Evolutionary conservation across 2,888 invertebrate species (phyloP).

Genomic region (Zootermopsis nevadensis): DNA sequence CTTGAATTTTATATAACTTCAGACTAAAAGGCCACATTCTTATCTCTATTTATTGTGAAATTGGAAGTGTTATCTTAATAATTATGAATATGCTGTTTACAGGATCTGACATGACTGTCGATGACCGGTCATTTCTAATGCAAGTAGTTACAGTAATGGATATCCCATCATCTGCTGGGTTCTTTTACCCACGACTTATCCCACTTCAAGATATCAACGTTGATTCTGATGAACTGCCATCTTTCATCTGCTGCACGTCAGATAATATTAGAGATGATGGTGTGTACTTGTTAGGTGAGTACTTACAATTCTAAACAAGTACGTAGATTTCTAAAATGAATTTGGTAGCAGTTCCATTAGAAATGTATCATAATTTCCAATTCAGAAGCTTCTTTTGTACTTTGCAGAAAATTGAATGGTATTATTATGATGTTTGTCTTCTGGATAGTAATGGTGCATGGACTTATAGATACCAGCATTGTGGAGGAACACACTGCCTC

Average conservation of each 20-base stretch:
- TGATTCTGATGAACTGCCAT: conserved; percentile 70
- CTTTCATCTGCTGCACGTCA: conserved; percentile 83
- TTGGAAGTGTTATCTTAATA: too few relatives aligned
- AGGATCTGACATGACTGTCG: conserved; percentile 92
- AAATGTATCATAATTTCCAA: too few relatives aligned
- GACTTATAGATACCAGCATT: too few relatives aligned
- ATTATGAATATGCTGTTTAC: conserved; percentile 45
- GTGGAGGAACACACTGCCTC: too few relatives aligned
- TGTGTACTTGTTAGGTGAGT: conserved; percentile 85
- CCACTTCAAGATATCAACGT: conserved; percentile 79
- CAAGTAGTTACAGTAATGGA: conserved; percentile 89
- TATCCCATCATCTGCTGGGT: conserved; percentile 82
- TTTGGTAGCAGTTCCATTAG: neutral
- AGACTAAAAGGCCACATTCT: too few relatives aligned
- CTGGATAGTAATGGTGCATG: too few relatives aligned
- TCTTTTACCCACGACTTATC: conserved; percentile 93
- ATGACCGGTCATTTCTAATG: conserved; percentile 96
- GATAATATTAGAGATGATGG: conserved; percentile 90
- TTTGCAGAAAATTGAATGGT: too few relatives aligned
- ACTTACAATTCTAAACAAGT: neutral
- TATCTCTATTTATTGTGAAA: too few relatives aligned
- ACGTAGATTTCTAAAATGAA: too few relatives aligned
- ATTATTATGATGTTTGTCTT: too few relatives aligned
- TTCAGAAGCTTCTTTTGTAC: too few relatives aligned
- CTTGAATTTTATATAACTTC: too few relatives aligned